Evolutionary conservation across 2,888 invertebrate species (phyloP).

Genomic region (Lagria hirta): DNA sequence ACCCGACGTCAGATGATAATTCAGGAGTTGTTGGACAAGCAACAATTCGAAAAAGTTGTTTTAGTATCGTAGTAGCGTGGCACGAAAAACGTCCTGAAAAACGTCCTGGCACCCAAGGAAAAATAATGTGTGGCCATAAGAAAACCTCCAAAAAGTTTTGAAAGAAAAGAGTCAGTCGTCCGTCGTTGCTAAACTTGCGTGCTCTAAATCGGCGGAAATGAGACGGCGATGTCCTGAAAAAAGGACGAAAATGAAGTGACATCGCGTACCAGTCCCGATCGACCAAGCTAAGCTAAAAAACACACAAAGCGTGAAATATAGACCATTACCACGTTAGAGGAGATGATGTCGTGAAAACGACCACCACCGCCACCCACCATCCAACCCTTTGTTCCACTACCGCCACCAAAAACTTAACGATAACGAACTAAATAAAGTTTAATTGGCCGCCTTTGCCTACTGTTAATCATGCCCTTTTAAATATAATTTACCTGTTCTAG

Average conservation of each 20-base stretch:
- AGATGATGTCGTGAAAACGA: conserved; percentile 38
- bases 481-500: conserved; percentile 42
- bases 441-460: conserved; percentile 32
- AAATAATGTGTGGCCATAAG: conserved; percentile 46
- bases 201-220: conserved; percentile 47
- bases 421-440: conserved; percentile 32
- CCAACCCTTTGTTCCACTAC: no score
- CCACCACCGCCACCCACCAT: conserved; percentile 8
- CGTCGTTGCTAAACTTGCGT: conserved; percentile 45
- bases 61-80: conserved; percentile 39
- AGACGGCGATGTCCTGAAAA: conserved; percentile 47
- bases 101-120: conserved; percentile 41
- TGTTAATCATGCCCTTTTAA: conserved; percentile 40
- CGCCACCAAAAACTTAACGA: no score
- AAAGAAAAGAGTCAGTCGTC: no score
- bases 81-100: conserved; percentile 43
- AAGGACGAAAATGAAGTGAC: conserved; percentile 49
- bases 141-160: conserved; percentile 40
- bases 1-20: no score
- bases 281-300: conserved; percentile 26
- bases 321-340: conserved; percentile 44
- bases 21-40: no score
- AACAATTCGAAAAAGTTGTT: no score
- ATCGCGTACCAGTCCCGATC: conserved; percentile 48
- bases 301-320: conserved; percentile 47